These are phyloP conservation scores for Bradypus variegatus DNA, from an alignment of 2,797 vertebrate genomes.

Conservation along the genomic window DNA sequence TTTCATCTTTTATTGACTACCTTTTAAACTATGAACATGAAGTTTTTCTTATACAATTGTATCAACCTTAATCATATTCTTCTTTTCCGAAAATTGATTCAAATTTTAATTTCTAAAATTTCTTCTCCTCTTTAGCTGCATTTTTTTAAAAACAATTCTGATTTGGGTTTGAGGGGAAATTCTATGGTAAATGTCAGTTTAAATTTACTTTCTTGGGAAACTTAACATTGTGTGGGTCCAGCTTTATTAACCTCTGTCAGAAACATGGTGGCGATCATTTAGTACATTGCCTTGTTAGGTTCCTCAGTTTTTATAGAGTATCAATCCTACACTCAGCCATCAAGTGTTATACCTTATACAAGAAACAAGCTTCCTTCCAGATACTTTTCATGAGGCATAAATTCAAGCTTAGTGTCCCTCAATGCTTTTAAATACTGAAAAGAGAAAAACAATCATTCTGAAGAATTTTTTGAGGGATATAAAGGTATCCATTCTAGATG, in stretches of 20 bases:
- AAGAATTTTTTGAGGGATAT: background rate
- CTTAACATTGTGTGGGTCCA: background rate
- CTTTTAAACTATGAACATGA: background rate
- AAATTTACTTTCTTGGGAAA: background rate
- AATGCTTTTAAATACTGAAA: background rate
- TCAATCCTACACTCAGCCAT: background rate
- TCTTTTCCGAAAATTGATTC: slow-evolving; percentile 25
- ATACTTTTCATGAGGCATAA: background rate
- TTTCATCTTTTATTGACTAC: background rate
- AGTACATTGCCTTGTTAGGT: background rate
- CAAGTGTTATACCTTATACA: background rate
- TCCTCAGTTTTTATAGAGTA: background rate
- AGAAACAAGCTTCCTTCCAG: background rate
- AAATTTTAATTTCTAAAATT: background rate
- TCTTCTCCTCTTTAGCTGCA: background rate
- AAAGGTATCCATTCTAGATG: background rate
- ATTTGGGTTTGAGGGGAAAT: background rate
- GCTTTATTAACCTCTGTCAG: background rate
- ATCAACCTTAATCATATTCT: background rate
- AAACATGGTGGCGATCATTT: background rate
- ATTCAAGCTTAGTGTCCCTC: background rate
- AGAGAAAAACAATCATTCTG: background rate
- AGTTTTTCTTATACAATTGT: background rate
- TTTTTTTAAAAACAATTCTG: slow-evolving; percentile 16
- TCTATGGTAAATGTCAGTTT: background rate